A percentile compares a stretch with the other conserved stretches of the same genome.
These are phyloP conservation scores for Eilema griseolum DNA, from an alignment of 2,888 invertebrate species.

Conservation along the genomic window DNA sequence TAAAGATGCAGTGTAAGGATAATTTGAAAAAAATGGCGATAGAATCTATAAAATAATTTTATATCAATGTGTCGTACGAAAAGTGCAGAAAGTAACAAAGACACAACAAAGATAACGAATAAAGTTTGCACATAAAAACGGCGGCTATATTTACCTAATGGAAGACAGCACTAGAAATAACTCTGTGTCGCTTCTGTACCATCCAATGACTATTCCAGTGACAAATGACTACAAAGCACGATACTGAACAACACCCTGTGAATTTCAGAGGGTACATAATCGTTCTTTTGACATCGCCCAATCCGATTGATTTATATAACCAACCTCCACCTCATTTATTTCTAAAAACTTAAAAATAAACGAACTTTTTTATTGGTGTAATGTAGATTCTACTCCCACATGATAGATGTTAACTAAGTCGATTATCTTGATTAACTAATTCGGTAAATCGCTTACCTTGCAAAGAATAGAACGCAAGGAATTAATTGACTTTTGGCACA, in stretches of 20 bases:
- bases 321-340: too few species aligned
- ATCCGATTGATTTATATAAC: too few species aligned
- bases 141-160: not conserved
- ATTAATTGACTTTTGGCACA: conserved; percentile 49
- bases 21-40: too few species aligned
- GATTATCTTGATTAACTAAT: conserved; percentile 47
- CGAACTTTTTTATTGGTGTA: too few species aligned
- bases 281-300: not conserved
- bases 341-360: too few species aligned
- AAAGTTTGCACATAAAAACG: not conserved
- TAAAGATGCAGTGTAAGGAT: too few species aligned
- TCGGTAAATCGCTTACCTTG: conserved; percentile 33
- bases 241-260: not conserved
- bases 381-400: not conserved
- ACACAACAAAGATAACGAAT: not conserved
- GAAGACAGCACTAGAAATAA: not conserved
- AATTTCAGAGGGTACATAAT: not conserved
- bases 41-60: too few species aligned
- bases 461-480: conserved; percentile 37
- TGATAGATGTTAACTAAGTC: conserved; percentile 33
- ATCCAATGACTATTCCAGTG: too few species aligned
- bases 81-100: too few species aligned
- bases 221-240: not conserved
- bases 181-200: not conserved
- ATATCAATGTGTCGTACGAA: too few species aligned